Percentiles rank a stretch among this genome's conserved stretches.
Conservation (phyloP, 2,113 vertebrate genomes). For the Mustela nigripes region DNA sequence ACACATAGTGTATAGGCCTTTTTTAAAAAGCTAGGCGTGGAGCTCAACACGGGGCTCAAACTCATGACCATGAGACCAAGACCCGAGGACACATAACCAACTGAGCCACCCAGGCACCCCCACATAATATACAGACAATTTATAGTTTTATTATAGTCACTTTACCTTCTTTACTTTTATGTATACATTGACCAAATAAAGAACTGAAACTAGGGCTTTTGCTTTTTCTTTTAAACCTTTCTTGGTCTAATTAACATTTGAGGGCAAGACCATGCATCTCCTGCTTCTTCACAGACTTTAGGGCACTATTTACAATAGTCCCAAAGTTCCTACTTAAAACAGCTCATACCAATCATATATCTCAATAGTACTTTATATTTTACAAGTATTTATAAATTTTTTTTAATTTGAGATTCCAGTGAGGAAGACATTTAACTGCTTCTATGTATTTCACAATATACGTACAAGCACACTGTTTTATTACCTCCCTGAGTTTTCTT, state of each 20-base stretch:
- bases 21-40: no score
- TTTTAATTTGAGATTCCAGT: background rate
- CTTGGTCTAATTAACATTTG: background rate
- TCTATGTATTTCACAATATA: background rate
- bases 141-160: background rate
- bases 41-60: no score
- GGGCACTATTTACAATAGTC: no score
- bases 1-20: background rate
- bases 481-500: background rate
- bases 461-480: background rate
- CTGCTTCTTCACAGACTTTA: background rate
- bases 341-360: background rate
- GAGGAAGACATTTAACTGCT: background rate
- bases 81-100: background rate
- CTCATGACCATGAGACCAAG: background rate
- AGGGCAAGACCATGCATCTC: background rate
- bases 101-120: background rate
- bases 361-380: background rate
- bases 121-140: background rate
- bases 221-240: background rate
- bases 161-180: constrained; percentile 4
- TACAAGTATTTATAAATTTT: background rate
- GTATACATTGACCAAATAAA: background rate
- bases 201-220: background rate
- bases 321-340: no score